Conservation (phyloP, 2,888 invertebrate species). For the Callimorpha dominula region DNA sequence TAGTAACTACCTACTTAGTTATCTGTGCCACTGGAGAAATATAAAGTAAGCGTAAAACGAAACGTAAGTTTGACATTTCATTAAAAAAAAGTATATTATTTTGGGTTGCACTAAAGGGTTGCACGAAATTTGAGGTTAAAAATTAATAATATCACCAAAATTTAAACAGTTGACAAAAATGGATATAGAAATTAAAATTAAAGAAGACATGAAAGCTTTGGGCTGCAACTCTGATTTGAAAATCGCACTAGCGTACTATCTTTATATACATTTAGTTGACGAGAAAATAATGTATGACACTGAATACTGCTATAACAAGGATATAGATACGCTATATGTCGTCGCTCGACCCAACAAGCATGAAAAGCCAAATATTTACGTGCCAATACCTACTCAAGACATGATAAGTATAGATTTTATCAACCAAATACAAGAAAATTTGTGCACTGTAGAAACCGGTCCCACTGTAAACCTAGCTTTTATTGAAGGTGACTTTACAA, state of each 20-base stretch:
- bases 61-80: too few relatives aligned
- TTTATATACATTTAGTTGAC: conserved; percentile 80
- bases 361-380: conserved; percentile 78
- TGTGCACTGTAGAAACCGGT: conserved; percentile 80
- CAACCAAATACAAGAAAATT: conserved; percentile 75
- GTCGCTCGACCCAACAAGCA: conserved; percentile 75
- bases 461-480: conserved; percentile 77
- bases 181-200: conserved; percentile 79
- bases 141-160: neutral
- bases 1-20: too few relatives aligned
- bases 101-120: too few relatives aligned
- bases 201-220: conserved; percentile 77
- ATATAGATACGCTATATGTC: conserved; percentile 77
- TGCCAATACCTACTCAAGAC: conserved; percentile 72
- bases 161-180: conserved; percentile 48
- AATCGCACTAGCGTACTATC: conserved; percentile 74
- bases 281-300: conserved; percentile 83
- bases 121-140: conserved; percentile 6
- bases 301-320: conserved; percentile 80
- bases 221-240: conserved; percentile 77
- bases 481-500: conserved; percentile 78
- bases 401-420: conserved; percentile 72
- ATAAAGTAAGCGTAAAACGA: too few relatives aligned
- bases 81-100: neutral
- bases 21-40: too few relatives aligned